Percentiles rank a stretch among this genome's conserved stretches.
Evolutionary conservation across 1,140 invertebrate genomes (phyloP).

Genomic region (Psilanteris sp.): DNA sequence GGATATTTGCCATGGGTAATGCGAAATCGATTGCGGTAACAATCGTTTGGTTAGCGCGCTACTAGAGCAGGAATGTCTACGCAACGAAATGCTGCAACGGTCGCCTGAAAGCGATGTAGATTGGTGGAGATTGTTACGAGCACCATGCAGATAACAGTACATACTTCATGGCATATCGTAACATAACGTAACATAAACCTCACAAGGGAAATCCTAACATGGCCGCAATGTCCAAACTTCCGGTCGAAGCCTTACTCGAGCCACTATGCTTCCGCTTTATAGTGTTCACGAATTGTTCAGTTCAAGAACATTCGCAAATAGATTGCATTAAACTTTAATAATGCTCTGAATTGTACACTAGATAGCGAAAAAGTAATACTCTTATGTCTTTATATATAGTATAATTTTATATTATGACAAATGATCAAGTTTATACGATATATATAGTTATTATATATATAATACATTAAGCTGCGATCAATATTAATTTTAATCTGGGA

Average conservation of each 20-base stretch:
- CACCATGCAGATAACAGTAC: constrained; percentile 64
- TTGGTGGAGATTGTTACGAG: constrained; percentile 49
- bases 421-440: no score
- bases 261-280: constrained; percentile 59
- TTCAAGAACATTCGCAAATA: constrained; percentile 36
- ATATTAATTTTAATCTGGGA: no score
- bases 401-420: no score
- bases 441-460: no score
- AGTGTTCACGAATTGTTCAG: constrained; percentile 39
- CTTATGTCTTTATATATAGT: no score
- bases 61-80: constrained; percentile 30
- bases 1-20: constrained; percentile 39
- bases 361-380: constrained; percentile 1
- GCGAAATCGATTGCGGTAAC: constrained; percentile 51
- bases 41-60: constrained; percentile 36
- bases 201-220: constrained; percentile 77
- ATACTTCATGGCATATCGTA: constrained; percentile 73
- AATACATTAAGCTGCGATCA: no score
- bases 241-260: constrained; percentile 49
- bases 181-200: constrained; percentile 71
- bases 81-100: constrained; percentile 41
- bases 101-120: constrained; percentile 33
- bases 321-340: constrained; percentile 46
- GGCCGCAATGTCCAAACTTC: constrained; percentile 67
- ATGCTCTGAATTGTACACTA: constrained; percentile 10